Conservation (phyloP, 2,113 vertebrate genomes). For the Mus spicilegus region DNA sequence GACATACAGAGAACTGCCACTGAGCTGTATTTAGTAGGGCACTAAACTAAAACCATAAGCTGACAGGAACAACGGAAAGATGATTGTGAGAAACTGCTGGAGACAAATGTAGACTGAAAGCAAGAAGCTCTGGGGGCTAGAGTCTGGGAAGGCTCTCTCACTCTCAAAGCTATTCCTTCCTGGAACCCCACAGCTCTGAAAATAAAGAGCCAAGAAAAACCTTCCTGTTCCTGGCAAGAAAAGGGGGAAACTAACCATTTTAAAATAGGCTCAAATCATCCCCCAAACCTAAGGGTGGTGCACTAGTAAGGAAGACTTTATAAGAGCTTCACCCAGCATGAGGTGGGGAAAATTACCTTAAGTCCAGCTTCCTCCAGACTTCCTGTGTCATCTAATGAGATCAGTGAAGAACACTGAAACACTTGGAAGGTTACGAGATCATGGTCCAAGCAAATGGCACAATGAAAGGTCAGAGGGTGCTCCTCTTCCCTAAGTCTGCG, state of each 20-base stretch:
- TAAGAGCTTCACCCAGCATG: not conserved
- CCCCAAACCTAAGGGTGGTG: not conserved
- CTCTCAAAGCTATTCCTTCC: not conserved
- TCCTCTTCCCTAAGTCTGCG: not conserved
- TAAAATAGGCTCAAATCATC: not conserved
- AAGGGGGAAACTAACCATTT: not conserved
- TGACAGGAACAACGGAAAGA: not conserved
- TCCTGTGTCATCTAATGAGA: not conserved
- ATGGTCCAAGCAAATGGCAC: not conserved
- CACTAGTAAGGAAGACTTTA: not conserved
- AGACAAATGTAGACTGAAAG: not conserved
- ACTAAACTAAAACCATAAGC: not conserved
- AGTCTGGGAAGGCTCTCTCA: not conserved
- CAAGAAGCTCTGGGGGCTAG: not conserved
- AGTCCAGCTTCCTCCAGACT: not conserved
- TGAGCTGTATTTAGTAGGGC: not conserved
- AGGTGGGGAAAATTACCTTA: not conserved
- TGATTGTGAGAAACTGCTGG: not conserved
- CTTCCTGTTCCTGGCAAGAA: not conserved
- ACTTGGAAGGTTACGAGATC: not conserved
- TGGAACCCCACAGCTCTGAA: not conserved
- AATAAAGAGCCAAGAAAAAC: slow-evolving; percentile 32
- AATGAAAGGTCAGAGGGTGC: not conserved
- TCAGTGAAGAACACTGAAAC: not conserved
- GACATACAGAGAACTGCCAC: not conserved